A percentile compares a stretch with the other conserved stretches of the same genome.
Evolutionary conservation across 1,140 invertebrate species (phyloP).

Genomic region (Orchestia grillus): DNA sequence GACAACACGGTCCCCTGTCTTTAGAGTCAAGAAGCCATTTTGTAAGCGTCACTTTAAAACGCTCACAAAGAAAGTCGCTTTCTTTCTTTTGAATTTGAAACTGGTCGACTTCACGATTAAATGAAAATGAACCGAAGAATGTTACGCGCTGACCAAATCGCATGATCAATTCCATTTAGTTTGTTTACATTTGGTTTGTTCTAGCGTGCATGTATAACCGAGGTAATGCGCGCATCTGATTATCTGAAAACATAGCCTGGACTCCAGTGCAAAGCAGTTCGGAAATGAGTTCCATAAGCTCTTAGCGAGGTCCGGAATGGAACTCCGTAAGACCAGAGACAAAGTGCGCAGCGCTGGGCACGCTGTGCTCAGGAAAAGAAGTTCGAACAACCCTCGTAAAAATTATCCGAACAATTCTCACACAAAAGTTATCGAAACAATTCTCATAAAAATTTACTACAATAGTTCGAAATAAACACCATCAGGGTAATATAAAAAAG

Average conservation of each 20-base stretch:
- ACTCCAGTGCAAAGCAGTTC: neutral
- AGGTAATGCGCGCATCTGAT: neutral
- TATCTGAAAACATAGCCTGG: neutral
- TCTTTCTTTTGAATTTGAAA: neutral
- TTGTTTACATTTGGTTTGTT: neutral
- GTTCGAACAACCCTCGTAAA: neutral
- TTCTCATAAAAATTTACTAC: neutral
- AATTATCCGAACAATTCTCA: neutral
- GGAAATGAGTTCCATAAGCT: neutral
- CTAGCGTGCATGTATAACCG: neutral
- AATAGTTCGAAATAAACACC: neutral
- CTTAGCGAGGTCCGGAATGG: neutral
- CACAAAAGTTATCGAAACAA: neutral
- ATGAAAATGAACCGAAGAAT: neutral
- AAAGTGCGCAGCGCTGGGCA: neutral
- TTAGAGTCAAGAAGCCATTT: conserved; percentile 38
- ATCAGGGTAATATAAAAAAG: neutral
- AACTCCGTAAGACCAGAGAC: neutral
- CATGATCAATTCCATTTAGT: neutral
- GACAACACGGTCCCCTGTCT: conserved; percentile 28
- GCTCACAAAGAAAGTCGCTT: neutral
- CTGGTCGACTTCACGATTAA: neutral
- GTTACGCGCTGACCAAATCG: neutral
- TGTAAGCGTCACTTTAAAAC: neutral
- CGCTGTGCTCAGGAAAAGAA: neutral